Evolutionary conservation across 1,140 invertebrate genomes (phyloP), one percentile per base, ranked within the genome.

Genomic region (Apolygus lucorum): DNA sequence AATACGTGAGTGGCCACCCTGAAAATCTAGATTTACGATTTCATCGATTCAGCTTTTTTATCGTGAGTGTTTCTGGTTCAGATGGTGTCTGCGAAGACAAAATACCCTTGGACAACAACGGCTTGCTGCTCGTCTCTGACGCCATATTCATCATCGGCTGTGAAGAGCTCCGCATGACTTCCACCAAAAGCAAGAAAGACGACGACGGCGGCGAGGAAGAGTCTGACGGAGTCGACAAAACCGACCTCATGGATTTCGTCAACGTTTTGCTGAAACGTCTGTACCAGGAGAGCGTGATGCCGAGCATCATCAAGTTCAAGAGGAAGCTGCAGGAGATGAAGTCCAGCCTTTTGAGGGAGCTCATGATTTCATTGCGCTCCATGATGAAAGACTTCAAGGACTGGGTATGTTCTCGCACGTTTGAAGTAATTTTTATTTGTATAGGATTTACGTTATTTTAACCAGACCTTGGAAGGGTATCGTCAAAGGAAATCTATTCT

Each of bases 361-460:
- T 66, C 8, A 66, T 66, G 64, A 25, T 28, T 14, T 29, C 64
- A 14, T 34, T 66, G n/a, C n/a, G 29, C 17, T 14, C 27, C 4
- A 66, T 66, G 8, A n/a, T 34, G 28, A 66, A 66, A 34, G 64
- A 34, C 11, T 66, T 66, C 29, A 66, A 66, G n/a, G 64, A 66
- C 24, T 29, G 29, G 27, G 64, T 66, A 21, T 24, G 64, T 28
- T 28, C 26, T 8, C n/a, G n/a, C n/a, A n/a, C n/a, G n/a, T 26
- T 63, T 63, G 24, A 8, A 25, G 22, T 63, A 2, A 2, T 63
- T 63, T 25, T 11, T 49, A 17, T 11, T 17, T 49, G 34, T 17
- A 49, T 49, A 17, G 34, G 8, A 17, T 11, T 49, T 49, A 49
- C 17, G 34, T 8, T 49, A 49, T 11, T 49, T n/a, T n/a, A n/a